Percentiles rank a stretch among this genome's conserved stretches.
These are phyloP conservation scores for Scelioninae gen. 2 DNA, from an alignment of 2,888 invertebrate species.

Conservation along the genomic window DNA sequence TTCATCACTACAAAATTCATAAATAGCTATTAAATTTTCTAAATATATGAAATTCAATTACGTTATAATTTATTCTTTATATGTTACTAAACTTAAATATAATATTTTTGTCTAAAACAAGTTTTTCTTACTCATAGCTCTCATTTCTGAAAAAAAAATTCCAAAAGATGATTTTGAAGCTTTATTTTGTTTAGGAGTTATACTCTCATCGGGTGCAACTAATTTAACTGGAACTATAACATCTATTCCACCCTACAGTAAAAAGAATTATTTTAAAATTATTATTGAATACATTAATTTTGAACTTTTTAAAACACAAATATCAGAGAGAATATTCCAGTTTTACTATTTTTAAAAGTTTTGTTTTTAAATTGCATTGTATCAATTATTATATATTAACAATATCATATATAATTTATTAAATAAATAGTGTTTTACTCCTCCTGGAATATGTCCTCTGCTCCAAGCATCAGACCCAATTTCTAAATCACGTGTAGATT, in stretches of 20 bases:
- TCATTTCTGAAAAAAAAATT: conserved; percentile 71
- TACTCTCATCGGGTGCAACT: neutral
- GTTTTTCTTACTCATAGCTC: conserved; percentile 69
- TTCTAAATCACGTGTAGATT: conserved; percentile 4
- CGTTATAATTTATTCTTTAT: too few species aligned
- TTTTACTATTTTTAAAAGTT: too few species aligned
- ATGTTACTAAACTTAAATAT: neutral
- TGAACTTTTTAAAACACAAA: too few species aligned
- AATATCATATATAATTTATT: too few species aligned
- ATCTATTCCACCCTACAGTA: conserved; percentile 64
- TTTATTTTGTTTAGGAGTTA: conserved; percentile 20
- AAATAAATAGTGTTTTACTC: conserved; percentile 60
- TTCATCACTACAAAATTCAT: conserved; percentile 66
- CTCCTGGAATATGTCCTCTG: conserved; percentile 69
- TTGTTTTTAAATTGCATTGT: too few species aligned
- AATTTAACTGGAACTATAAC: conserved; percentile 22
- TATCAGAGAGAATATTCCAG: too few species aligned
- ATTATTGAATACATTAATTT: too few species aligned
- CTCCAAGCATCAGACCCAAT: conserved; percentile 68
- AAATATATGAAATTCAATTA: too few species aligned
- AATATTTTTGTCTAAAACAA: too few species aligned
- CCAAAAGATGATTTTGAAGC: conserved; percentile 65
- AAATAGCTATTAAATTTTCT: too few species aligned
- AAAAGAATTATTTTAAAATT: conserved; percentile 3
- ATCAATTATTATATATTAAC: too few species aligned